phyloP scores from a whole-genome alignment of 2,888 invertebrate species.

The Acleris literana region DNA sequence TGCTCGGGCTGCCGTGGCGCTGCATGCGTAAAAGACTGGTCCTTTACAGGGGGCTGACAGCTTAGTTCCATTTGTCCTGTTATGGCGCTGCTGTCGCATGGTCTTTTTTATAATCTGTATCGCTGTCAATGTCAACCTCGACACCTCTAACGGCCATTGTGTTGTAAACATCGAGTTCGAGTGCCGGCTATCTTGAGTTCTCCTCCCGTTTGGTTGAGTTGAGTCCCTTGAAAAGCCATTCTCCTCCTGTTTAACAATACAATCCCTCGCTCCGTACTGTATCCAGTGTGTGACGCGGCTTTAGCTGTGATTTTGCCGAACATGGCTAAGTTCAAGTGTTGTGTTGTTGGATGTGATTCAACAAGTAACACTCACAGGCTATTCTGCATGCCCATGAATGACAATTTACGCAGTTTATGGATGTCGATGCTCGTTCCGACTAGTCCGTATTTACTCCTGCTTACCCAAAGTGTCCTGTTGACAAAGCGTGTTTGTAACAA shows the following conservation, averaged over 20 bases:
- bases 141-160: background rate
- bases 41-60: no score
- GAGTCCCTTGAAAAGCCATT: conserved; percentile 2
- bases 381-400: conserved; percentile 38
- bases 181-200: background rate
- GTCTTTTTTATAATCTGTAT: no score
- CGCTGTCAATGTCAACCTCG: no score
- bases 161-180: background rate
- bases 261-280: background rate
- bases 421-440: conserved; percentile 39
- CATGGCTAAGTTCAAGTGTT: conserved; percentile 36
- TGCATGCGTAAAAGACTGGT: no score
- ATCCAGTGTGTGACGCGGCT: background rate
- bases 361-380: conserved; percentile 38
- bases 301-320: background rate
- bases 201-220: conserved; percentile 5
- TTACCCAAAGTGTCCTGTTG: conserved; percentile 10
- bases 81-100: no score
- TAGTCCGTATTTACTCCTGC: conserved; percentile 36
- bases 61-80: no score
- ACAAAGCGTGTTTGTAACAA: conserved; percentile 39
- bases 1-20: no score
- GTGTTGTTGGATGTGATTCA: conserved; percentile 40
- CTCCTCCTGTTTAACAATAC: conserved; percentile 1
- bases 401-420: conserved; percentile 39